Percentiles rank a stretch among this genome's conserved stretches.
These are phyloP conservation scores for Tetramorium simillimum DNA, from an alignment of 1,140 invertebrate species.

Conservation along the genomic window DNA sequence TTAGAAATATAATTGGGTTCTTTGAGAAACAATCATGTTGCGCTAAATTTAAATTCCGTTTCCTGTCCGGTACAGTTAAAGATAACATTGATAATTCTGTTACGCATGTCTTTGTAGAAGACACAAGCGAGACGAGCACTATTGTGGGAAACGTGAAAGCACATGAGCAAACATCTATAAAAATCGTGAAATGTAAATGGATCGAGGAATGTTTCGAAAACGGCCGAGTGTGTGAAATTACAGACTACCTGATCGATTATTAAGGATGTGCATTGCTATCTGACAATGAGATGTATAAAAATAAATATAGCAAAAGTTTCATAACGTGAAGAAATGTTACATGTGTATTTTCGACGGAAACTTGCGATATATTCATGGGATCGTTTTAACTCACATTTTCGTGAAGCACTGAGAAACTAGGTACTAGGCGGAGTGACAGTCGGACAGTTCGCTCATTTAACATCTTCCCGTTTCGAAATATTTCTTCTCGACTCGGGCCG, in stretches of 20 bases:
- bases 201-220: conserved; percentile 77
- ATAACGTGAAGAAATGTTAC: conserved; percentile 10
- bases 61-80: conserved; percentile 82
- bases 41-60: conserved; percentile 78
- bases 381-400: conserved; percentile 69
- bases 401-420: conserved; percentile 76
- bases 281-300: conserved; percentile 29
- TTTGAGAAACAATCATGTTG: conserved; percentile 77
- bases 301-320: conserved; percentile 18
- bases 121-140: not conserved
- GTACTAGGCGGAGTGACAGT: conserved; percentile 79
- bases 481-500: conserved; percentile 75
- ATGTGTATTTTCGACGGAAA: conserved; percentile 34
- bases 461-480: conserved; percentile 80
- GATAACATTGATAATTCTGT: conserved; percentile 72
- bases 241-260: conserved; percentile 70
- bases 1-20: conserved; percentile 76
- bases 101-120: conserved; percentile 79
- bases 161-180: conserved; percentile 1
- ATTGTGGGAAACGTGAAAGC: not conserved
- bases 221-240: conserved; percentile 61
- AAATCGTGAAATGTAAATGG: conserved; percentile 78
- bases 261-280: not conserved
- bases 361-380: conserved; percentile 19
- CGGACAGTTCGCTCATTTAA: conserved; percentile 82